These are phyloP conservation scores for Acheta domesticus DNA, from an alignment of 2,888 invertebrate genomes.

Conservation along the genomic window DNA sequence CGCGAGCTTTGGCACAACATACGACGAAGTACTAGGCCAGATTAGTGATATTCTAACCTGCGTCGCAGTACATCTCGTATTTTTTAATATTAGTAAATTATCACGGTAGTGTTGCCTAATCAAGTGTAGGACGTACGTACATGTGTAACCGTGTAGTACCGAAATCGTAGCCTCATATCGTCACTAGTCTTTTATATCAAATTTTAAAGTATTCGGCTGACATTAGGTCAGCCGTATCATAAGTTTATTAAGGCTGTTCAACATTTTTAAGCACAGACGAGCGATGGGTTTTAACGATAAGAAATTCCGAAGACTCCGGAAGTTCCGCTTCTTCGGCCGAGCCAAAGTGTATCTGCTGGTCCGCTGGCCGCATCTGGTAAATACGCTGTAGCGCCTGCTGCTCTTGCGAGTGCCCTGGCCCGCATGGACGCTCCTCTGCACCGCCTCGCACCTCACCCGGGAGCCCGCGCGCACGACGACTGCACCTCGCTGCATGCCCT, in stretches of 20 bases:
- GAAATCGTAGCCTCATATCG: background rate
- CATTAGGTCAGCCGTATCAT: background rate
- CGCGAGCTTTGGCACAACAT: too few species aligned
- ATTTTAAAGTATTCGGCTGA: background rate
- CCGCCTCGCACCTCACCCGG: background rate
- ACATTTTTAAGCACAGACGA: slow-evolving; percentile 18
- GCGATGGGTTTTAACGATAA: slow-evolving; percentile 54
- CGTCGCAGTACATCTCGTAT: background rate
- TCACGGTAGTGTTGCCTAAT: too few species aligned
- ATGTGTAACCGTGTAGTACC: too few species aligned
- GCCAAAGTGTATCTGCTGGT: slow-evolving; percentile 60
- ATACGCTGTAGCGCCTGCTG: slow-evolving; percentile 35
- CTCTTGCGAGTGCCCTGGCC: background rate
- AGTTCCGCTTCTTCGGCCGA: slow-evolving; percentile 58
- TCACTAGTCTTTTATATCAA: background rate
- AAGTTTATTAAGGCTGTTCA: background rate
- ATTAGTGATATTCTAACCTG: background rate
- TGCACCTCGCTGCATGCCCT: background rate
- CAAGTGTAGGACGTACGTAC: too few species aligned
- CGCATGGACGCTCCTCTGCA: background rate
- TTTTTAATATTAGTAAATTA: too few species aligned
- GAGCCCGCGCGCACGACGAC: background rate
- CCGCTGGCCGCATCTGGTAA: slow-evolving; percentile 59
- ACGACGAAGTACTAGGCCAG: background rate
- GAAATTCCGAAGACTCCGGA: slow-evolving; percentile 54